These are phyloP conservation scores for Himalopsyche tibetana DNA, from an alignment of 2,888 invertebrate genomes.

Conservation along the genomic window DNA sequence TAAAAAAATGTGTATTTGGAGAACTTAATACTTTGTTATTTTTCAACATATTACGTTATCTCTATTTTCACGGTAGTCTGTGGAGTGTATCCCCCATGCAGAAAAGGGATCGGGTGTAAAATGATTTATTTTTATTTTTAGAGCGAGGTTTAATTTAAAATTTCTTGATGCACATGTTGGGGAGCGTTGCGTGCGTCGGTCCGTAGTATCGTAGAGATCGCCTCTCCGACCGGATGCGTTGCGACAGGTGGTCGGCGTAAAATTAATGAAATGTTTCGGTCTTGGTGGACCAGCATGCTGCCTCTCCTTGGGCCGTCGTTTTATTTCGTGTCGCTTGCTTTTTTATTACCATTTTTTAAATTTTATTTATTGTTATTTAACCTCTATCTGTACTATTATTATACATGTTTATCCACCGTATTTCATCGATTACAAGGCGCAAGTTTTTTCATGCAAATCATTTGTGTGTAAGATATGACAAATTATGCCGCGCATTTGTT, in stretches of 20 bases:
- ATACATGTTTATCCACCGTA: no score
- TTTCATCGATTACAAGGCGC: no score
- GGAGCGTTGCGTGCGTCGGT: not conserved
- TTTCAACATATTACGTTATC: no score
- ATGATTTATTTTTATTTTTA: not conserved
- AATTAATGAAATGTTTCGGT: slow-evolving; percentile 61
- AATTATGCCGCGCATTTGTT: no score
- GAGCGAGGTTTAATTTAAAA: not conserved
- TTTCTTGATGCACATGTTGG: not conserved
- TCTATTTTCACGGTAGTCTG: no score
- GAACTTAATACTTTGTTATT: no score
- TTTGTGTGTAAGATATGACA: no score
- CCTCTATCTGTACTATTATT: not conserved
- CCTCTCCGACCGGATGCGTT: slow-evolving; percentile 48
- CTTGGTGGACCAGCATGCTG: not conserved
- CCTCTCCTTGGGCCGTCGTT: slow-evolving; percentile 13
- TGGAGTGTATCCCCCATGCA: no score
- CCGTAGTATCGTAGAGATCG: slow-evolving; percentile 4
- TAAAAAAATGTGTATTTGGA: no score
- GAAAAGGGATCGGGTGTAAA: no score
- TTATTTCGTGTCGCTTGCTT: slow-evolving; percentile 27
- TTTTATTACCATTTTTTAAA: not conserved
- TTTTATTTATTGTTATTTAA: not conserved
- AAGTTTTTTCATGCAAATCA: no score
- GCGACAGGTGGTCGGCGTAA: slow-evolving; percentile 55